phyloP scores from a whole-genome alignment of 2,797 vertebrate genomes.

The Scomberomorus guttatus region DNA sequence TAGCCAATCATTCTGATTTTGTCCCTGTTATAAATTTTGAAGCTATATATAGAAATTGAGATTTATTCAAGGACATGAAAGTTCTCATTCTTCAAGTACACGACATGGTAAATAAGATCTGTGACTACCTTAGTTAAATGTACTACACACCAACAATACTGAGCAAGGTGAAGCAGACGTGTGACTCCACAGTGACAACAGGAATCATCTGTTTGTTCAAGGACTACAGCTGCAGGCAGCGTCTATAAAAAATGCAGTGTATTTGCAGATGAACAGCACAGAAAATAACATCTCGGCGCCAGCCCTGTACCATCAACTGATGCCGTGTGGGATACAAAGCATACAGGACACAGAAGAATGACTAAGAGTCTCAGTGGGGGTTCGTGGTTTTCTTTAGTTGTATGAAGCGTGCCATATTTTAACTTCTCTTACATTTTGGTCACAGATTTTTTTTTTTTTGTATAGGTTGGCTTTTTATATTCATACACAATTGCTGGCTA shows the following conservation, averaged over 20 bases:
- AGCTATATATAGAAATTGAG: conserved; percentile 17
- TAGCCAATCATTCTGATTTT: conserved; percentile 20
- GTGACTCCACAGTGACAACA: conserved; percentile 58
- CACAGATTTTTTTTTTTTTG: conserved; percentile 60
- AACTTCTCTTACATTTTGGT: conserved; percentile 70
- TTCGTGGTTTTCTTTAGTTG: conserved; percentile 45
- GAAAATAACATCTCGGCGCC: conserved; percentile 33
- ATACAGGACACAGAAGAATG: conserved; percentile 45
- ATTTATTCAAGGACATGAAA: conserved; percentile 26
- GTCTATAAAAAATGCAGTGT: conserved; percentile 44
- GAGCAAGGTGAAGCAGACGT: conserved; percentile 56
- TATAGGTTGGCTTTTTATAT: conserved; percentile 59
- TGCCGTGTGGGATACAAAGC: conserved; percentile 45
- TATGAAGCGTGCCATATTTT: conserved; percentile 69
- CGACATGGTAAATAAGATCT: conserved; percentile 26
- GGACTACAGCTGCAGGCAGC: conserved; percentile 59
- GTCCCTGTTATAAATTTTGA: background rate
- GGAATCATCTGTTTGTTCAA: conserved; percentile 69
- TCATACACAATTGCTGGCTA: conserved; percentile 47
- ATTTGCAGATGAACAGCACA: conserved; percentile 53
- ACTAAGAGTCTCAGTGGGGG: conserved; percentile 45
- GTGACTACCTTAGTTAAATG: conserved; percentile 32
- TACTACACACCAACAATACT: conserved; percentile 47
- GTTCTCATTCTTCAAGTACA: conserved; percentile 29
- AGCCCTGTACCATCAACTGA: conserved; percentile 41